phyloP scores from a whole-genome alignment of 2,113 vertebrate genomes.

The Sarotherodon lohbergeri region DNA sequence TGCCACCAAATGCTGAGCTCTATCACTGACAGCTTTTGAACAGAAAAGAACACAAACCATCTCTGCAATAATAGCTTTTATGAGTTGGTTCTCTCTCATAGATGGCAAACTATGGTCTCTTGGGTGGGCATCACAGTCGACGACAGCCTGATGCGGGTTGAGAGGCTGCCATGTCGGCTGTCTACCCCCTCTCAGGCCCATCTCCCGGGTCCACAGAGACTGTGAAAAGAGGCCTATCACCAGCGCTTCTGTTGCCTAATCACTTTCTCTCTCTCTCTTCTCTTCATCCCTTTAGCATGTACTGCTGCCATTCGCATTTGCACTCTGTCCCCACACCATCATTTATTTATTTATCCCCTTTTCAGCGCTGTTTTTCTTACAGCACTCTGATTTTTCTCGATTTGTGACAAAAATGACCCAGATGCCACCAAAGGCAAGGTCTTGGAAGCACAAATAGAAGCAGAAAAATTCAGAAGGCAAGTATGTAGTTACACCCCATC shows the following conservation, averaged over 20 bases:
- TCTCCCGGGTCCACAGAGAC: constrained; percentile 64
- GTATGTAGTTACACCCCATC: neutral
- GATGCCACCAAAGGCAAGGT: constrained; percentile 40
- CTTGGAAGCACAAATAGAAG: neutral
- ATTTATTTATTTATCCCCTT: constrained; percentile 69
- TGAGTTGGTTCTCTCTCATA: constrained; percentile 36
- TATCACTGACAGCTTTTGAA: constrained; percentile 40
- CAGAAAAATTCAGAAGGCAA: neutral
- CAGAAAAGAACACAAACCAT: constrained; percentile 60
- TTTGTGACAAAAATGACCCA: constrained; percentile 39
- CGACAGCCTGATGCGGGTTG: constrained; percentile 70
- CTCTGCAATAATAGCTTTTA: constrained; percentile 68
- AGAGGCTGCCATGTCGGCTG: constrained; percentile 73
- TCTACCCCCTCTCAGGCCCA: constrained; percentile 58
- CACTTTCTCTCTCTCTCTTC: constrained; percentile 33
- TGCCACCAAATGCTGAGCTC: neutral
- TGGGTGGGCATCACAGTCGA: constrained; percentile 63
- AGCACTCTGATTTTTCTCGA: constrained; percentile 41
- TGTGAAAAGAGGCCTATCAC: constrained; percentile 46
- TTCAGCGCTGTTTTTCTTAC: constrained; percentile 23
- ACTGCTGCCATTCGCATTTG: constrained; percentile 44
- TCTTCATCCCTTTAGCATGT: constrained; percentile 21
- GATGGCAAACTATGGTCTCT: constrained; percentile 40
- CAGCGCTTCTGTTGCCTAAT: constrained; percentile 49
- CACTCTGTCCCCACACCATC: constrained; percentile 53